Percentiles rank a stretch among this genome's conserved stretches.
phyloP scores from a whole-genome alignment of 2,113 vertebrate genomes.

The Coptodon rendalli region DNA sequence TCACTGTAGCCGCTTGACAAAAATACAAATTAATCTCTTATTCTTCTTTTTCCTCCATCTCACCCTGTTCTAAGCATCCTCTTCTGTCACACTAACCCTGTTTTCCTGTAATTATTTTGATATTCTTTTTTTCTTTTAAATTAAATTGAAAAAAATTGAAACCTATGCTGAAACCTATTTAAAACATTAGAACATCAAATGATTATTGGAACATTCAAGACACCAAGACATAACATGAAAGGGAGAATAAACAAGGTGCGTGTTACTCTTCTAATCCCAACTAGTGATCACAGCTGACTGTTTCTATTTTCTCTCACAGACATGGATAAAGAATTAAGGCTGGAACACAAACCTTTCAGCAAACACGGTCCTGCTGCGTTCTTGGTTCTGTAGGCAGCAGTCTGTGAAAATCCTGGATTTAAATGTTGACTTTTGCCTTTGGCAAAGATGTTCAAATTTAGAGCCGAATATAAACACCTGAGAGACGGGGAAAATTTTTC shows the following conservation, averaged over 20 bases:
- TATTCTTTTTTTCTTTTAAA: background rate
- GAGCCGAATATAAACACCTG: background rate
- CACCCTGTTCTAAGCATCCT: background rate
- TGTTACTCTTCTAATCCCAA: background rate
- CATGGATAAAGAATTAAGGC: background rate
- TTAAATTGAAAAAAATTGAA: background rate
- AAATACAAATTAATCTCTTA: background rate
- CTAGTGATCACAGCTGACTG: background rate
- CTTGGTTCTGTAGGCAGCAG: background rate
- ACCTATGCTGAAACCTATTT: background rate
- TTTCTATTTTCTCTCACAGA: background rate
- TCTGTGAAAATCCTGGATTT: background rate
- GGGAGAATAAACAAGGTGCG: background rate
- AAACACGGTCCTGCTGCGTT: background rate
- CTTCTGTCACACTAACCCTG: background rate
- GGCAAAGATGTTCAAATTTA: background rate
- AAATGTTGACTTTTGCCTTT: background rate
- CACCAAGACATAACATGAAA: background rate
- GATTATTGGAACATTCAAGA: background rate
- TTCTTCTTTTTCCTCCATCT: background rate
- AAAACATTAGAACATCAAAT: background rate
- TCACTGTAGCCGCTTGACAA: background rate
- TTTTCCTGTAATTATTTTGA: background rate
- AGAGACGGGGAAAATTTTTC: accelerated
- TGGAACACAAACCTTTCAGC: background rate